Conservation (phyloP, 2,888 invertebrate genomes). For the Podotricha telesiphe region DNA sequence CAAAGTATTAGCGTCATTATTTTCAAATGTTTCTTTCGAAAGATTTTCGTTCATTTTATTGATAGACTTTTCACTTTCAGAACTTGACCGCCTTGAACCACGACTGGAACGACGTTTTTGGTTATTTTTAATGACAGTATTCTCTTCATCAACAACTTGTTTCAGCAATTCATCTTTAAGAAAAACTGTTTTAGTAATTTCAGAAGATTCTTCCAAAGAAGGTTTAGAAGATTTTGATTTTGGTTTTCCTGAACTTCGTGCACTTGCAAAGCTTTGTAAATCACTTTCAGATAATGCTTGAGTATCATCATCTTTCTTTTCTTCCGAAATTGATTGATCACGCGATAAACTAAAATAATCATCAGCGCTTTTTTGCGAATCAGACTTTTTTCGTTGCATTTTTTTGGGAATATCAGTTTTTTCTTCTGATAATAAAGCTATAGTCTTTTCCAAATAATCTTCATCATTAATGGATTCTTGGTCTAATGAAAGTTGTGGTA, state of each 20-base stretch:
- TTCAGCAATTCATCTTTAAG: conserved; percentile 62
- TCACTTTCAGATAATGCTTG: conserved; percentile 84
- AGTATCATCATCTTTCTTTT: conserved; percentile 84
- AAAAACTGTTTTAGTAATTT: conserved; percentile 60
- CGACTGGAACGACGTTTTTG: conserved; percentile 72
- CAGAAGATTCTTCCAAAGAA: conserved; percentile 63
- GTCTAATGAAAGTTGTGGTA: conserved; percentile 75
- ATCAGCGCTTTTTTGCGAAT: conserved; percentile 84
- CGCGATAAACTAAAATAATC: conserved; percentile 86
- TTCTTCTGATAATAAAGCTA: conserved; percentile 77
- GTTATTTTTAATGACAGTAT: conserved; percentile 54
- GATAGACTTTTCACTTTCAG: conserved; percentile 78
- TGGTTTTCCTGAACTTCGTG: conserved; percentile 82
- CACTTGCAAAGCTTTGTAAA: conserved; percentile 87
- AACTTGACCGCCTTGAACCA: conserved; percentile 72
- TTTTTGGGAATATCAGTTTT: conserved; percentile 82
- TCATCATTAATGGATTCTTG: conserved; percentile 75
- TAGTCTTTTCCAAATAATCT: conserved; percentile 81
- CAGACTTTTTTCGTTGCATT: conserved; percentile 86
- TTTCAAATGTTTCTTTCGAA: conserved; percentile 49
- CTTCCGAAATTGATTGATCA: conserved; percentile 84
- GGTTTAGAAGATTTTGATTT: conserved; percentile 66
- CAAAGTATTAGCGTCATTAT: conserved; percentile 36
- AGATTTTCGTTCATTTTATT: conserved; percentile 66
- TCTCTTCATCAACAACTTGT: conserved; percentile 47